Conservation (phyloP, 2,113 vertebrate genomes). For the Hassar affinis region DNA sequence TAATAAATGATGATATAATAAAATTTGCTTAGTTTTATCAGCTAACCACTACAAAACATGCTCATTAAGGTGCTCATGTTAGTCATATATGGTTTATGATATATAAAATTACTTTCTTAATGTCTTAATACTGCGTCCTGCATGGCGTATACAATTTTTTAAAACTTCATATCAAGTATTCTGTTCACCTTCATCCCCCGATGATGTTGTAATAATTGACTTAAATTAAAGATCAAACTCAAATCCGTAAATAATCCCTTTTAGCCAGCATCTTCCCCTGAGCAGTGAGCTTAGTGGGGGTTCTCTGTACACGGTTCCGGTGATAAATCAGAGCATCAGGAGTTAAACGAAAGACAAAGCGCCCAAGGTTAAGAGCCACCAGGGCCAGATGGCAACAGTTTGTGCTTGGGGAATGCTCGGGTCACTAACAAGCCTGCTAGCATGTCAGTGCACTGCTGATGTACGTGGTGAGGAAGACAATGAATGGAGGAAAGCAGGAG, state of each 20-base stretch:
- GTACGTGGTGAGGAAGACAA: constrained; percentile 18
- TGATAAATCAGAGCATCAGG: constrained; percentile 41
- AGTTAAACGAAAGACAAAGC: constrained; percentile 46
- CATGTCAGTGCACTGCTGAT: constrained; percentile 35
- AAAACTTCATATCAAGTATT: neutral
- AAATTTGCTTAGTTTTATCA: neutral
- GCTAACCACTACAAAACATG: neutral
- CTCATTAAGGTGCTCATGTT: neutral
- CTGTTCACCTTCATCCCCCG: neutral
- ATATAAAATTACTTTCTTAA: neutral
- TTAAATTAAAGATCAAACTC: constrained; percentile 5
- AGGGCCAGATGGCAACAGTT: constrained; percentile 61
- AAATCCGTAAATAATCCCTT: constrained; percentile 15
- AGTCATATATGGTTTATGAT: neutral
- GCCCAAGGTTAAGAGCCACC: constrained; percentile 44
- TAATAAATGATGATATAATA: neutral
- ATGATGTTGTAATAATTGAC: neutral
- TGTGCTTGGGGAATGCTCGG: constrained; percentile 46
- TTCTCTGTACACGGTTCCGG: neutral
- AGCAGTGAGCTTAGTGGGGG: constrained; percentile 24
- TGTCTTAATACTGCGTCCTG: neutral
- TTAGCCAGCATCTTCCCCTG: constrained; percentile 14
- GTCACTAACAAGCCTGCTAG: constrained; percentile 52
- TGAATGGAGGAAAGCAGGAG: constrained; percentile 32
- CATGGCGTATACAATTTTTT: too few species aligned